Evolutionary conservation across 2,797 vertebrate genomes (phyloP).

Genomic region (Neosalanx taihuensis): DNA sequence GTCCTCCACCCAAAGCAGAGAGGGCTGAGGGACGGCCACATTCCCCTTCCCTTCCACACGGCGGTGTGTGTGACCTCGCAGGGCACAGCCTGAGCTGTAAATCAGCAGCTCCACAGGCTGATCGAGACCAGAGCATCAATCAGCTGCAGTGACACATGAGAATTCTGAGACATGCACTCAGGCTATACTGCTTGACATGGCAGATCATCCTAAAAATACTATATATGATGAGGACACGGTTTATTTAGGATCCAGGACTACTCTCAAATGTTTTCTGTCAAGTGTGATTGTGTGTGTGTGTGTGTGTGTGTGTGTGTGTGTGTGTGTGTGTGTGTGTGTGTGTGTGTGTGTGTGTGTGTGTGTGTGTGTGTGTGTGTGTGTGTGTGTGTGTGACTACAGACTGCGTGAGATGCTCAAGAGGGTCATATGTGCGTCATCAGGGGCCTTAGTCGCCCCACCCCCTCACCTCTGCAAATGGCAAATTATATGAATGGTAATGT

Average conservation of each 20-base stretch:
- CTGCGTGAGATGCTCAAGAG: conserved; percentile 51
- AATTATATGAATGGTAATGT: conserved; percentile 52
- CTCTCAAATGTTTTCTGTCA: conserved; percentile 24
- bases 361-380: conserved; percentile 32
- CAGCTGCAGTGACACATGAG: neutral
- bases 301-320: conserved; percentile 34
- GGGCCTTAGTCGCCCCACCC: too few species aligned
- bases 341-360: conserved; percentile 29
- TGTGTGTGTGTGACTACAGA: conserved; percentile 46
- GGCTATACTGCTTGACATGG: conserved; percentile 41
- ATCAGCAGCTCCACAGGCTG: neutral
- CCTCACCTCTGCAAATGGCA: conserved; percentile 20
- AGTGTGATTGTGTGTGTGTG: conserved; percentile 8
- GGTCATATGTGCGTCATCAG: conserved; percentile 19
- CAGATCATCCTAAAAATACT: conserved; percentile 38
- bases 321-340: conserved; percentile 28
- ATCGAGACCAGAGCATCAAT: neutral
- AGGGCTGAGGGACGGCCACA: neutral
- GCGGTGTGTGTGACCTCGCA: neutral
- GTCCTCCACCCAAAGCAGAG: neutral
- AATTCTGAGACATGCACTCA: conserved; percentile 28
- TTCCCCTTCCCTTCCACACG: neutral
- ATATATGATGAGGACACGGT: neutral
- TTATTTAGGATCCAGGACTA: conserved; percentile 31
- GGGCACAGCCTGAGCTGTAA: neutral